Base-by-base conservation (phyloP, 1,140 invertebrate genomes). In the Pararge aegeria region DNA sequence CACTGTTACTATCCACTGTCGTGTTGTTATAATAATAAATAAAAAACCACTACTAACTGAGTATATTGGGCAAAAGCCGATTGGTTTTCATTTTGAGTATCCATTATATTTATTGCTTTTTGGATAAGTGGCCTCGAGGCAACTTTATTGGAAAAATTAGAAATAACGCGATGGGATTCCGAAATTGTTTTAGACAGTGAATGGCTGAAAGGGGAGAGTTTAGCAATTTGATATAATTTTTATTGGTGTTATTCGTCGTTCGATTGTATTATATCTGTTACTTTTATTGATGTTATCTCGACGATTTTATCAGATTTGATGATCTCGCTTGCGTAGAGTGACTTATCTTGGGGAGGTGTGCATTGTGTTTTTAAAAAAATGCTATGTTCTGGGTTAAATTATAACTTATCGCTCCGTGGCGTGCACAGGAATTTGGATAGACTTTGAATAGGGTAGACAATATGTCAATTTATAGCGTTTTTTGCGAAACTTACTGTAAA, bases 21-120 rank as follows among this genome's bases (percentile, higher is more conserved):
- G 3, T 16, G n/a, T 42, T 24, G n/a, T 24, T 4, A 24, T 4
- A 24, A 24, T 24, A 2, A 7, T 7, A 24, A 24, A 24, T 7
- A 4, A 24, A 4, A 24, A 24, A 24, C 24, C n/a, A 24, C 2
- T 24, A 24, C 7, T 7, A 24, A 7, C 24, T 24, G 24, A 24
- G 24, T 4, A 7, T 24, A 24, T n/a, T n/a, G 73, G 60, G 69
- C 48, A 30, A 55, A 73, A 72, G 19, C 53, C 61, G 68, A 76
- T 77, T 76, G 73, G 24, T 40, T 80, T 77, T 78, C 72, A 74
- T 78, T 75, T 68, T 63, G 52, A 68, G 67, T 70, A 81, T 73
- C 76, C 78, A 75, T 81, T 79, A 81, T 79, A 78, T 78, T 78
- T 81, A 81, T 81, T 79, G 73, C 65, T 81, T 81, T 78, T 77